phyloP scores from a whole-genome alignment of 2,888 invertebrate genomes.

The Tiliacea citrago region DNA sequence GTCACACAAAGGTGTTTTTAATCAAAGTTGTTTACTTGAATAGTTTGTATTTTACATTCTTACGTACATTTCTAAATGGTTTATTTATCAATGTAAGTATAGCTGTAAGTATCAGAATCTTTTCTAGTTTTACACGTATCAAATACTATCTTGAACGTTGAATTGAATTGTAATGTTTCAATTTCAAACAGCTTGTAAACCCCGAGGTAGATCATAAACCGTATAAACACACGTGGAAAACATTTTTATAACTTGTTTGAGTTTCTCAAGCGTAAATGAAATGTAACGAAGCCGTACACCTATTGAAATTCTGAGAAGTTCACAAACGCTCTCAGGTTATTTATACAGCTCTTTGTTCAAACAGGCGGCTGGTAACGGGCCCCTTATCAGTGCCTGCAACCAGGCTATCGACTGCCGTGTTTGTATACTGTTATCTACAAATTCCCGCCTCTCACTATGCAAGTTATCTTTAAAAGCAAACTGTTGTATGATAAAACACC shows the following conservation, averaged over 20 bases:
- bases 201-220: conserved; percentile 45
- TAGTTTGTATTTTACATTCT: not conserved
- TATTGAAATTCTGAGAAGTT: conserved; percentile 67
- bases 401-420: conserved; percentile 88
- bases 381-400: conserved; percentile 83
- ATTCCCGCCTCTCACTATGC: conserved; percentile 79
- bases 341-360: conserved; percentile 69
- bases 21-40: conserved; percentile 37
- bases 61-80: conserved; percentile 5
- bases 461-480: conserved; percentile 80
- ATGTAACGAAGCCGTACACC: conserved; percentile 58
- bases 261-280: conserved; percentile 69
- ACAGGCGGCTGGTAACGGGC: conserved; percentile 73
- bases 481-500: conserved; percentile 79
- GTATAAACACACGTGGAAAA: conserved; percentile 46
- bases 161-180: conserved; percentile 4
- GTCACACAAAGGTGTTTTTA: conserved; percentile 58
- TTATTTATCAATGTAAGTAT: conserved; percentile 1
- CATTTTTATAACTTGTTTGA: conserved; percentile 66
- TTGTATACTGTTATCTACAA: conserved; percentile 84
- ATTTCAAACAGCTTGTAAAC: not conserved
- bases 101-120: not conserved
- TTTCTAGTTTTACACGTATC: not conserved
- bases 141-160: not conserved
- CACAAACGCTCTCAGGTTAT: conserved; percentile 64